Evolutionary conservation across 1,140 invertebrate species (phyloP).

Genomic region (Heliothis virescens): DNA sequence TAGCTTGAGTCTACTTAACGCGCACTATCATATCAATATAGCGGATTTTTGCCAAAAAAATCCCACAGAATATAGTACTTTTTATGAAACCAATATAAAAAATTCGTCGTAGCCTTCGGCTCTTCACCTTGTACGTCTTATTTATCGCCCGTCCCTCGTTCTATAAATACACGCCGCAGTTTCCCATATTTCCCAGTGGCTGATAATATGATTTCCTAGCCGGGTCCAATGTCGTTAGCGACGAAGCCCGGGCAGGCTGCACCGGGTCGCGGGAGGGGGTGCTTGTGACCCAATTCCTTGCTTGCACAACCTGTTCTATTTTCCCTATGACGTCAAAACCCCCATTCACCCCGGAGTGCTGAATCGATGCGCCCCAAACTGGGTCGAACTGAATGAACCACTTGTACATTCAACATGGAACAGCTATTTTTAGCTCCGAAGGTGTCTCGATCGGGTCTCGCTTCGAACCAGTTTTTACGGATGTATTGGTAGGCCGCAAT

Average conservation of each 20-base stretch:
- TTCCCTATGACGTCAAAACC: constrained; percentile 79
- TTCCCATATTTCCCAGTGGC: constrained; percentile 41
- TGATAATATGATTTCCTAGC: constrained; percentile 46
- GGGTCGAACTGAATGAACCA: constrained; percentile 80
- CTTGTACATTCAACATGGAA: constrained; percentile 70
- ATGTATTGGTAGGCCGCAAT: constrained; percentile 59
- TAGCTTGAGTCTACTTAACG: no score
- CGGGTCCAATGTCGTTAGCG: constrained; percentile 30
- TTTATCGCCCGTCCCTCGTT: constrained; percentile 42
- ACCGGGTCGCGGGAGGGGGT: constrained; percentile 51
- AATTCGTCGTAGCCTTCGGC: constrained; percentile 22
- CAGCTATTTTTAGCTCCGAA: constrained; percentile 72
- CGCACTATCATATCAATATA: no score
- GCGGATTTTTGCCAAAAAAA: no score
- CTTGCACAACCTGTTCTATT: constrained; percentile 79
- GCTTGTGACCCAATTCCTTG: constrained; percentile 70
- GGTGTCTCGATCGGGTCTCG: constrained; percentile 51
- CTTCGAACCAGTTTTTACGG: constrained; percentile 61
- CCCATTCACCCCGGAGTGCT: constrained; percentile 78
- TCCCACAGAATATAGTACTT: constrained; percentile 12
- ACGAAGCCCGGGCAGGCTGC: constrained; percentile 41
- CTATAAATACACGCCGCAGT: constrained; percentile 53
- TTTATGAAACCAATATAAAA: constrained; percentile 1
- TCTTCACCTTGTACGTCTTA: constrained; percentile 43
- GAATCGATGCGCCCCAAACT: constrained; percentile 80